These are phyloP conservation scores for Hyperopisus bebe DNA, from an alignment of 2,113 vertebrate genomes.

Conservation along the genomic window DNA sequence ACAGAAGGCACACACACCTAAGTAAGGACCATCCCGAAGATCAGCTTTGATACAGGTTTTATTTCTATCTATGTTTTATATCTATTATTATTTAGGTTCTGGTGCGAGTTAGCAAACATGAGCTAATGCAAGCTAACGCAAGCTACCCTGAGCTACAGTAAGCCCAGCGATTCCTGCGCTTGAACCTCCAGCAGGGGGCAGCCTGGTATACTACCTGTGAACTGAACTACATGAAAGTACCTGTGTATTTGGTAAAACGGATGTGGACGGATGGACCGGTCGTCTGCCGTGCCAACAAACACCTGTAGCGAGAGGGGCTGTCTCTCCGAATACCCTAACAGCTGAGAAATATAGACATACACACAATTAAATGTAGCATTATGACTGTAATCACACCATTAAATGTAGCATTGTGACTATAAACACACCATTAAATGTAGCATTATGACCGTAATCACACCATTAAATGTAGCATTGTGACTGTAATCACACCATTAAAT, in stretches of 20 bases:
- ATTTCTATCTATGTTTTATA: background rate
- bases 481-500: background rate
- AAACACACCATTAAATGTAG: no score
- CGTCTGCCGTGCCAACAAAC: conserved; percentile 86
- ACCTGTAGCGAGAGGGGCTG: conserved; percentile 86
- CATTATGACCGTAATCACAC: no score
- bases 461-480: no score
- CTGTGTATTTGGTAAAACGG: conserved; percentile 91
- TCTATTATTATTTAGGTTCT: background rate
- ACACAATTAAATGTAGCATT: background rate
- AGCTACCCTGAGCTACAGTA: background rate
- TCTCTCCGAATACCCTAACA: conserved; percentile 72
- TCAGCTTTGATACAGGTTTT: background rate
- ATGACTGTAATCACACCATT: background rate
- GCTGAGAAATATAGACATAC: conserved; percentile 48
- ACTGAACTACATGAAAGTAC: conserved; percentile 24
- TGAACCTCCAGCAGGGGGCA: background rate
- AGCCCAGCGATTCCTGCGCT: background rate
- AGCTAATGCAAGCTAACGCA: background rate
- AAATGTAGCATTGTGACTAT: no score
- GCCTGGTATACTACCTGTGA: background rate
- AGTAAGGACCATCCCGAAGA: background rate
- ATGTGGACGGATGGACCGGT: conserved; percentile 78
- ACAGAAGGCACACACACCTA: background rate
- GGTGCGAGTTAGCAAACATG: background rate